phyloP scores from a whole-genome alignment of 2,797 vertebrate species.

The Gymnopithys bicolor region DNA sequence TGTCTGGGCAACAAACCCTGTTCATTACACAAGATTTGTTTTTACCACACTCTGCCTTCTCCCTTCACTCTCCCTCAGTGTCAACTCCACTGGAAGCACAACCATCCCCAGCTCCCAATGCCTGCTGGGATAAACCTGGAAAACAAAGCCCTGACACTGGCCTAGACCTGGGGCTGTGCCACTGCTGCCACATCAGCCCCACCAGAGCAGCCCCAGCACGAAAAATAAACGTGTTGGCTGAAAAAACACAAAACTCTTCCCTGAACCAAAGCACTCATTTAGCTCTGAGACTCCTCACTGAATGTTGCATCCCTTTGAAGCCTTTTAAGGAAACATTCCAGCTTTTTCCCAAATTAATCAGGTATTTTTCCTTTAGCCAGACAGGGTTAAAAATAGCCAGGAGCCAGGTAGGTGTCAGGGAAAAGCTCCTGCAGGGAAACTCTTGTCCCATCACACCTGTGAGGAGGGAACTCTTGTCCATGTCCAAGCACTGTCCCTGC shows the following conservation, averaged over 20 bases:
- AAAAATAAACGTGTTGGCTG: neutral
- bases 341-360: neutral
- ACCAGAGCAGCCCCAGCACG: neutral
- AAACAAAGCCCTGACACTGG: neutral
- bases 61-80: neutral
- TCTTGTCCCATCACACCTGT: neutral
- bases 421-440: neutral
- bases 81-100: neutral
- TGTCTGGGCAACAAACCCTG: neutral
- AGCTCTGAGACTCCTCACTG: conserved; percentile 19
- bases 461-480: neutral
- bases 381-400: neutral
- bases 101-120: neutral
- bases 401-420: neutral
- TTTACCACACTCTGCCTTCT: neutral
- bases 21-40: rapidly evolving
- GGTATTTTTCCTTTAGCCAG: neutral
- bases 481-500: neutral
- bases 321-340: conserved; percentile 29
- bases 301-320: neutral
- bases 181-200: neutral
- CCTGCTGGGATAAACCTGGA: neutral
- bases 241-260: conserved; percentile 31
- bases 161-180: neutral
- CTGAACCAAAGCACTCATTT: conserved; percentile 3